phyloP scores from a whole-genome alignment of 2,797 vertebrate genomes.

The Acanthurus tractus region DNA sequence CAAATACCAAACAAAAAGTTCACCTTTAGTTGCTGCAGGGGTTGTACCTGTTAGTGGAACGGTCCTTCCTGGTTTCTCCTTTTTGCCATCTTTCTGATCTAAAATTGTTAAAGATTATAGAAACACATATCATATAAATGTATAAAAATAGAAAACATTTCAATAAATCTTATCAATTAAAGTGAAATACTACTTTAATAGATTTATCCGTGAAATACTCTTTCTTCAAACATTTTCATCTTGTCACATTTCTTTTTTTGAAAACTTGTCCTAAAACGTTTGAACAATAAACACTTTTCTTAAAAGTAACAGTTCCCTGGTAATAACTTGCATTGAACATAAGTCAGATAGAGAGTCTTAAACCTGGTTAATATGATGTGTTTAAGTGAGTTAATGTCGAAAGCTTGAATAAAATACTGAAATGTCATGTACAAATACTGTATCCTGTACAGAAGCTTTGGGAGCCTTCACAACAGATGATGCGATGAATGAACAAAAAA shows the following conservation, averaged over 20 bases:
- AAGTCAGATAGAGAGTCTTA: background rate
- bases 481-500: background rate
- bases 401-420: background rate
- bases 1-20: background rate
- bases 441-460: background rate
- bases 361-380: background rate
- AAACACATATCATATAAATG: background rate
- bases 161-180: background rate
- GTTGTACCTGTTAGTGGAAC: conserved; percentile 77
- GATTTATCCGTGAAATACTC: background rate
- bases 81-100: conserved; percentile 92
- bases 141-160: background rate
- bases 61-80: conserved; percentile 88
- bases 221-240: background rate
- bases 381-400: background rate
- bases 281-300: background rate
- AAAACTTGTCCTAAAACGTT: background rate
- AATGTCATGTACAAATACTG: background rate
- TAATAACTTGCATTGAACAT: background rate
- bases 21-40: conserved; percentile 85
- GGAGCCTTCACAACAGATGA: background rate
- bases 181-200: too few relatives aligned
- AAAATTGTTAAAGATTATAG: conserved; percentile 34
- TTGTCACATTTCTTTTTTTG: background rate
- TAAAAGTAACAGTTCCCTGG: background rate